Conservation (phyloP, 2,888 invertebrate genomes). For the Mesorhabditis belari region DNA sequence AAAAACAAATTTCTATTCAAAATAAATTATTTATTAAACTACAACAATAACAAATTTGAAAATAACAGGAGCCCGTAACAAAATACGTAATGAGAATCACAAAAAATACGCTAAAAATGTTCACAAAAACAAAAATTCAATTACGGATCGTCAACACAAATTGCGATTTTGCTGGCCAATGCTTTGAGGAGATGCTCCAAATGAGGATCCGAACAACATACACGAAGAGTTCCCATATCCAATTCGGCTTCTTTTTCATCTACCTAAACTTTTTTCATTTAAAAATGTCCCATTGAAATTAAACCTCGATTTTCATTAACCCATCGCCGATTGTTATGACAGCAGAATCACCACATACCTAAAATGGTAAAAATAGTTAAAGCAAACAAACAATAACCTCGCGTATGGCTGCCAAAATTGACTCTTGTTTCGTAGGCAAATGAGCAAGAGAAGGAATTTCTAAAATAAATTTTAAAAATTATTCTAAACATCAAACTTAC, state of each 20-base stretch:
- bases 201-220: constrained; percentile 14
- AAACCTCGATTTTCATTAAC: background rate
- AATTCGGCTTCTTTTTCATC: constrained; percentile 78
- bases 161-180: constrained; percentile 13
- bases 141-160: background rate
- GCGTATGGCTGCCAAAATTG: constrained; percentile 17
- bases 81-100: background rate
- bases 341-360: background rate
- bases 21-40: background rate
- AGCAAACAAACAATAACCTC: too few species aligned
- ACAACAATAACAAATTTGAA: background rate
- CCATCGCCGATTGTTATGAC: background rate
- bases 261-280: constrained; percentile 63
- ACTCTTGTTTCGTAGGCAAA: background rate
- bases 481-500: constrained; percentile 23
- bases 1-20: background rate
- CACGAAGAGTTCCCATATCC: constrained; percentile 69
- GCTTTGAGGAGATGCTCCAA: constrained; percentile 16
- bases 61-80: background rate
- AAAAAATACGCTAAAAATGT: too few species aligned
- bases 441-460: constrained; percentile 6
- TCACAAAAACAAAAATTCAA: background rate
- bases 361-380: too few species aligned
- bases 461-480: background rate
- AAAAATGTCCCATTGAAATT: too few species aligned